A percentile compares a stretch with the other conserved stretches of the same genome.
Evolutionary conservation across 2,797 vertebrate species (phyloP).

Genomic region (Squalus acanthias): DNA sequence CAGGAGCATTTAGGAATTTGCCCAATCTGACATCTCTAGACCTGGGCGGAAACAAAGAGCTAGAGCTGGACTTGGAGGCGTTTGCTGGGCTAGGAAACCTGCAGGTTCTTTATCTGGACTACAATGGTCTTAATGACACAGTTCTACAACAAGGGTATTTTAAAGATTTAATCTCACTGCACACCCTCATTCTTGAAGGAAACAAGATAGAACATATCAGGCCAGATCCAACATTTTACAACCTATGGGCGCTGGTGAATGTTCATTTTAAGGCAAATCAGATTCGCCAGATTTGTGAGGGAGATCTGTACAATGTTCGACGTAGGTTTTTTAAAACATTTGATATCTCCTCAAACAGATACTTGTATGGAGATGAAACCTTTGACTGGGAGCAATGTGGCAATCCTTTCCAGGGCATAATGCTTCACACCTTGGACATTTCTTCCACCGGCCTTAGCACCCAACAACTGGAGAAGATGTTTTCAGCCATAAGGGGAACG

Average conservation of each 20-base stretch:
- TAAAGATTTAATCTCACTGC: slow-evolving; percentile 41
- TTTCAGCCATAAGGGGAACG: slow-evolving; percentile 39
- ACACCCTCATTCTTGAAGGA: slow-evolving; percentile 43
- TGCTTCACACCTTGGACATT: slow-evolving; percentile 43
- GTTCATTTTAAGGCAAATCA: slow-evolving; percentile 44
- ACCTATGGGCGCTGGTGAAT: slow-evolving; percentile 36
- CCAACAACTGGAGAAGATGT: slow-evolving; percentile 34
- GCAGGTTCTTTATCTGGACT: slow-evolving; percentile 43
- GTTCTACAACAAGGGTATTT: slow-evolving; percentile 44
- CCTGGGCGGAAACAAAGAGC: slow-evolving; percentile 43
- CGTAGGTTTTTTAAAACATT: slow-evolving; percentile 41
- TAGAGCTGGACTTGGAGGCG: slow-evolving; percentile 40
- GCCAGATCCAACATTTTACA: slow-evolving; percentile 42
- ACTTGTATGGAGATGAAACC: neutral
- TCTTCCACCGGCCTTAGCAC: slow-evolving; percentile 42
- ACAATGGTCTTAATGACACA: slow-evolving; percentile 40
- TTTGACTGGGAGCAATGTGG: slow-evolving; percentile 27
- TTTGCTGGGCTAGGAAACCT: slow-evolving; percentile 43
- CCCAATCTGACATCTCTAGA: slow-evolving; percentile 43
- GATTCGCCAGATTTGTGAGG: slow-evolving; percentile 40
- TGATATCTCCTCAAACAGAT: slow-evolving; percentile 45
- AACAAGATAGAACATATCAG: slow-evolving; percentile 42
- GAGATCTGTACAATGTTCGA: slow-evolving; percentile 40
- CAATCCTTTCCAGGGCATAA: slow-evolving; percentile 44
- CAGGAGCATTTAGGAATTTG: slow-evolving; percentile 43